These are phyloP conservation scores for Ictidomys tridecemlineatus DNA, from an alignment of 2,113 vertebrate species.

Conservation along the genomic window DNA sequence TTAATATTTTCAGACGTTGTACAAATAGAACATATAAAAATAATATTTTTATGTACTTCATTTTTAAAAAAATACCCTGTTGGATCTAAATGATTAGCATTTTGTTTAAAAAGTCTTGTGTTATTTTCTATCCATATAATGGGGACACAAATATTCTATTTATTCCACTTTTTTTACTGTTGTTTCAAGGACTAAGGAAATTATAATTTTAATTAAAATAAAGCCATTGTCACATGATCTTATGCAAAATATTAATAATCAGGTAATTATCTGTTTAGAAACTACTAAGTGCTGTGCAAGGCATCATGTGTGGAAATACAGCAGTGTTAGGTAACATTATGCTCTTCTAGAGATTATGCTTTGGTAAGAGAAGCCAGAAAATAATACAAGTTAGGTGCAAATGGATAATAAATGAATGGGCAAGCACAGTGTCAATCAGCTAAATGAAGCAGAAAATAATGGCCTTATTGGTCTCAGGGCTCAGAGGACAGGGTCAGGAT, in stretches of 20 bases:
- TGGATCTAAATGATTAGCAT: not conserved
- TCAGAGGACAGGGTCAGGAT: not conserved
- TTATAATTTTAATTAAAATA: conserved; percentile 46
- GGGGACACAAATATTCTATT: not conserved
- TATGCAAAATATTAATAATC: not conserved
- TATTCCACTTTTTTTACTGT: not conserved
- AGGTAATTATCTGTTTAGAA: not conserved
- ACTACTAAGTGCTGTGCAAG: not conserved
- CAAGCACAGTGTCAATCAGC: not conserved
- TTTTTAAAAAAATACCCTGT: not conserved
- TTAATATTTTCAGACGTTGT: not conserved
- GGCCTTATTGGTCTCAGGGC: not conserved
- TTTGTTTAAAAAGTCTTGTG: not conserved
- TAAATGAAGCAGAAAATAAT: not conserved
- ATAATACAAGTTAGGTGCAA: not conserved
- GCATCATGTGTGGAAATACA: not conserved
- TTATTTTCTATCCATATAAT: not conserved
- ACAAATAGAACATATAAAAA: not conserved
- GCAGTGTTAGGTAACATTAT: not conserved
- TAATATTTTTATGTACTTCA: not conserved
- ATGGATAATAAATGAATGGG: not conserved
- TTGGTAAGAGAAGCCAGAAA: not conserved
- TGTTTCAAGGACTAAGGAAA: not conserved
- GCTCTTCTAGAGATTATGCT: not conserved
- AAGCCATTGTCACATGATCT: not conserved